Percentiles rank a stretch among this genome's conserved stretches.
phyloP scores from a whole-genome alignment of 1,140 invertebrate species.

The Matsumurasca onukii region DNA sequence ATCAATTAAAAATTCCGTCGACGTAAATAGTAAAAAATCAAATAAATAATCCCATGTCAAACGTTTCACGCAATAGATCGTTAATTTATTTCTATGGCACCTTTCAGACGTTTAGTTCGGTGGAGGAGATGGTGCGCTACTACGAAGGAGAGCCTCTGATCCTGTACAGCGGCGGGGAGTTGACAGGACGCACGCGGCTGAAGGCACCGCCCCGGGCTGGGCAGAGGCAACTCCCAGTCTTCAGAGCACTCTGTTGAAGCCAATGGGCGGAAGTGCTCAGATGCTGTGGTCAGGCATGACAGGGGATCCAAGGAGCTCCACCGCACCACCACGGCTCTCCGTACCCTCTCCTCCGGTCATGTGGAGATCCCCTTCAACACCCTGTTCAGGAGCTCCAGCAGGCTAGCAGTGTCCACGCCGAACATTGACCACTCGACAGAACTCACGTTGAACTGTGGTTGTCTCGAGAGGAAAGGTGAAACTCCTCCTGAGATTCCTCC shows the following conservation, averaged over 20 bases:
- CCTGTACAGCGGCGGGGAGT: constrained; percentile 31
- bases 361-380: background rate
- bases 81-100: background rate
- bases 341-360: background rate
- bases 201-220: constrained; percentile 14
- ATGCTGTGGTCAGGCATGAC: background rate
- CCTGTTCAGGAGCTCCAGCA: background rate
- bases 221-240: background rate
- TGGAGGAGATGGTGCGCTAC: constrained; percentile 31
- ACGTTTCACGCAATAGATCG: too few relatives aligned
- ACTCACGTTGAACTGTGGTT: too few relatives aligned
- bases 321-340: background rate
- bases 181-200: constrained; percentile 24
- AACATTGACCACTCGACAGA: too few relatives aligned
- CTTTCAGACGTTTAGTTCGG: constrained; percentile 28
- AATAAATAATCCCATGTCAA: too few relatives aligned
- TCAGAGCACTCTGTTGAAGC: background rate
- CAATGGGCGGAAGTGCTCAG: too few relatives aligned
- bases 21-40: too few relatives aligned
- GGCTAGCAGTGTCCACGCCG: background rate
- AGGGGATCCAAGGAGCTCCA: background rate
- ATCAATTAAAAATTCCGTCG: too few relatives aligned
- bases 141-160: constrained; percentile 27
- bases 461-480: too few relatives aligned
- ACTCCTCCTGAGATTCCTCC: too few relatives aligned